Evolutionary conservation across 2,797 vertebrate species (phyloP).

Genomic region (Dryobates pubescens): DNA sequence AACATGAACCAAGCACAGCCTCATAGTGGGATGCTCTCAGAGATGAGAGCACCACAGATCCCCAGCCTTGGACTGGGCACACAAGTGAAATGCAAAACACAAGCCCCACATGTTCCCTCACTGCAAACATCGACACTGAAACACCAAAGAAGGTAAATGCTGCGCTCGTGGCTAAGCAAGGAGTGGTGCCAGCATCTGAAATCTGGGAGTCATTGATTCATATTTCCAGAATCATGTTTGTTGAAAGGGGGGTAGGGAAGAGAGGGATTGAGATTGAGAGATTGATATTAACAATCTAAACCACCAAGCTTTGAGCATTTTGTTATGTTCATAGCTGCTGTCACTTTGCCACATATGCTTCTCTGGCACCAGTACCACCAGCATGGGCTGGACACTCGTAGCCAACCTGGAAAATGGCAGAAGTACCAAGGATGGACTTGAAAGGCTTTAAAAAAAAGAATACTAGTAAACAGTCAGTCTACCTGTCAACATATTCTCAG

Average conservation of each 20-base stretch:
- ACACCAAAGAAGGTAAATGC: not conserved
- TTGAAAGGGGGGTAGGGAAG: not conserved
- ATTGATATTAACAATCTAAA: not conserved
- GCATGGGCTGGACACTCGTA: accelerated
- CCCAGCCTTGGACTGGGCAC: not conserved
- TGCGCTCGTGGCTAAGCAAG: not conserved
- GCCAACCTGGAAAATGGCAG: not conserved
- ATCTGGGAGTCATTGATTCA: constrained; percentile 27
- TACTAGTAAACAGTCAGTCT: not conserved
- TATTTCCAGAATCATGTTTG: not conserved
- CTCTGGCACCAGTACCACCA: not conserved
- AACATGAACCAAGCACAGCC: not conserved
- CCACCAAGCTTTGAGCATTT: not conserved
- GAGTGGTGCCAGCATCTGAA: not conserved
- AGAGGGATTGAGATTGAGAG: not conserved
- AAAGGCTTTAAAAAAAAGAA: not conserved
- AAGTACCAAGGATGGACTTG: not conserved
- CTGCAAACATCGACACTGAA: not conserved
- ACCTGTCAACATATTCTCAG: not conserved
- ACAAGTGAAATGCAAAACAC: not conserved
- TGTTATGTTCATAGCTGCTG: not conserved
- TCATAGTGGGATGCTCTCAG: not conserved
- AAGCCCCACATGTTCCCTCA: not conserved
- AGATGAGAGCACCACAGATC: not conserved
- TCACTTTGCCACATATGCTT: not conserved